Conservation (phyloP, 2,888 invertebrate genomes). For the Oegoconia quadripuncta region DNA sequence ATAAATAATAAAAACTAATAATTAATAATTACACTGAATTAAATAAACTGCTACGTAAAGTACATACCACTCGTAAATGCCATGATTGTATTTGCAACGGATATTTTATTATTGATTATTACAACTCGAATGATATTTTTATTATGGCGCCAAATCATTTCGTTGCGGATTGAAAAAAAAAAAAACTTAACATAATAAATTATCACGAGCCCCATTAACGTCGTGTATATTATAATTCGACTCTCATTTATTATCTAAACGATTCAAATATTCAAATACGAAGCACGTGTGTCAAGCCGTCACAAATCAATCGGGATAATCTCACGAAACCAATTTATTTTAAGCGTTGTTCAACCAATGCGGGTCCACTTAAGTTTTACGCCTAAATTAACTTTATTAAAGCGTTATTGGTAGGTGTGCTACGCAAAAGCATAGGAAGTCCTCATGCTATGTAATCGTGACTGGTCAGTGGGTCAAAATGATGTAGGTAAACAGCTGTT, state of each 20-base stretch:
- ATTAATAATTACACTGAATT: too few relatives aligned
- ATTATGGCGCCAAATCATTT: conserved; percentile 16
- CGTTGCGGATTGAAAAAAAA: conserved; percentile 5
- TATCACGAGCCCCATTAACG: conserved; percentile 17
- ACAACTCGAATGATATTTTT: conserved; percentile 1
- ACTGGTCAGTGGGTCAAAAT: conserved; percentile 63
- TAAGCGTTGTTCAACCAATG: too few relatives aligned
- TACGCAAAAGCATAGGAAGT: background rate
- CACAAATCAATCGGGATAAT: conserved; percentile 9
- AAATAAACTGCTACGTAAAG: background rate
- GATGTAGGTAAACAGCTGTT: conserved; percentile 40
- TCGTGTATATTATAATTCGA: conserved; percentile 21
- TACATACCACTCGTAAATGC: background rate
- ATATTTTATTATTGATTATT: background rate
- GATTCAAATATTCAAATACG: conserved; percentile 14
- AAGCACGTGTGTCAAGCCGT: conserved; percentile 3
- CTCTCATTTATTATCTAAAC: conserved; percentile 19
- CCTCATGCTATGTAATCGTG: conserved; percentile 37
- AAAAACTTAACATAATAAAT: conserved; percentile 20
- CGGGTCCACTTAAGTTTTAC: too few relatives aligned
- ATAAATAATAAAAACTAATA: too few relatives aligned
- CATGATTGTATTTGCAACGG: background rate
- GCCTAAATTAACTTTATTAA: too few relatives aligned
- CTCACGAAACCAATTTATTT: too few relatives aligned
- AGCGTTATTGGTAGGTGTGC: background rate